Evolutionary conservation across 2,797 vertebrate genomes (phyloP).

Genomic region (Hozukius guyotensis): DNA sequence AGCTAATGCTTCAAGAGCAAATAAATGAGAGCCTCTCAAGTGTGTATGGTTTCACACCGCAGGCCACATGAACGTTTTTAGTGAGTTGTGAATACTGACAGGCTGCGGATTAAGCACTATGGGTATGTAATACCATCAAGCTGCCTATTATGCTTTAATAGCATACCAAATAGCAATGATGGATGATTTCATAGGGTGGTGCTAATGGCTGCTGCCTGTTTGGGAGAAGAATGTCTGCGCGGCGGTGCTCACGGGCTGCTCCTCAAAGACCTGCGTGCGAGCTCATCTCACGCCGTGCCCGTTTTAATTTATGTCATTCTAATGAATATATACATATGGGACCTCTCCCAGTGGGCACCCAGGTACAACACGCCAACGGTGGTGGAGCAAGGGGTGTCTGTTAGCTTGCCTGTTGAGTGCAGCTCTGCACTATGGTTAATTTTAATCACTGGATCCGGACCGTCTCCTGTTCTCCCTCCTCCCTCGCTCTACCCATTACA

Average conservation of each 20-base stretch:
- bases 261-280: slow-evolving; percentile 28
- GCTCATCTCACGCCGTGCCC: slow-evolving; percentile 56
- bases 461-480: slow-evolving; percentile 1
- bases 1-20: slow-evolving; percentile 60
- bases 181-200: slow-evolving; percentile 31
- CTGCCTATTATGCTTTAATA: slow-evolving; percentile 55
- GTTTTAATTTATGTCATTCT: slow-evolving; percentile 71
- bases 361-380: background rate
- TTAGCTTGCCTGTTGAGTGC: slow-evolving; percentile 58
- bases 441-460: slow-evolving; percentile 56
- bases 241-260: slow-evolving; percentile 24
- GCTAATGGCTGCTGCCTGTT: slow-evolving; percentile 36
- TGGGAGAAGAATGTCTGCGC: slow-evolving; percentile 1
- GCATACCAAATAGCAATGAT: slow-evolving; percentile 45
- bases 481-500: slow-evolving; percentile 31
- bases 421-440: slow-evolving; percentile 53
- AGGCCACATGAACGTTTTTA: slow-evolving; percentile 46
- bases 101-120: slow-evolving; percentile 48
- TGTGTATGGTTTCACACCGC: slow-evolving; percentile 49
- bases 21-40: slow-evolving; percentile 65
- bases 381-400: slow-evolving; percentile 35
- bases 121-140: slow-evolving; percentile 58
- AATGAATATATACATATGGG: slow-evolving; percentile 59
- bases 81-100: slow-evolving; percentile 43
- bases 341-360: slow-evolving; percentile 36